These are phyloP conservation scores for Cheilinus undulatus DNA, from an alignment of 2,113 vertebrate genomes.

Conservation along the genomic window DNA sequence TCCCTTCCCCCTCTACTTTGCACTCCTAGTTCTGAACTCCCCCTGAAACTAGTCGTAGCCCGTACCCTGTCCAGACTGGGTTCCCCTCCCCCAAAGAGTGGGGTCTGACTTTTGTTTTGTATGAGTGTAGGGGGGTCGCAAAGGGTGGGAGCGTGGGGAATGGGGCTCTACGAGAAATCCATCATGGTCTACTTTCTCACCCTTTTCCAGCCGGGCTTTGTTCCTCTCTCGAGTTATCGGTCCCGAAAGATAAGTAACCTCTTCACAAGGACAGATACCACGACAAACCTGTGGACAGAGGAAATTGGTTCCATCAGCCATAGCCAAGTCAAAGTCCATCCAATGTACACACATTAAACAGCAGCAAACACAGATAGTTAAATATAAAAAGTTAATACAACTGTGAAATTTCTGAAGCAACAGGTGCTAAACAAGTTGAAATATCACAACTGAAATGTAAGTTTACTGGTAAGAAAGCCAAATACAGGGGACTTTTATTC, in stretches of 20 bases:
- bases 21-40: constrained; percentile 72
- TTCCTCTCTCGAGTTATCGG: constrained; percentile 74
- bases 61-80: constrained; percentile 72
- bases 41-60: constrained; percentile 77
- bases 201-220: constrained; percentile 73
- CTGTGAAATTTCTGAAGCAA: constrained; percentile 40
- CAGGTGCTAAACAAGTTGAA: constrained; percentile 51
- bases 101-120: constrained; percentile 82
- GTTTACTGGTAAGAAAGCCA: background rate
- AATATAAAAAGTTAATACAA: background rate
- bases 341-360: background rate
- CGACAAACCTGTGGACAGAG: constrained; percentile 44
- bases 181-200: constrained; percentile 78
- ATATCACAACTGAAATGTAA: background rate
- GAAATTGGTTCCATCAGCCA: constrained; percentile 21
- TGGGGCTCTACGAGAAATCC: constrained; percentile 66
- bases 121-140: constrained; percentile 66
- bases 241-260: constrained; percentile 52
- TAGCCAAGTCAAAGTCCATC: background rate
- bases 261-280: constrained; percentile 40
- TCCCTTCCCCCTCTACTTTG: constrained; percentile 63
- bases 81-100: constrained; percentile 81
- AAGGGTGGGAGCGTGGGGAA: constrained; percentile 70
- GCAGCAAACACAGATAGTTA: background rate
- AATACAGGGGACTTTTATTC: background rate